Evolutionary conservation across 2,888 invertebrate species (phyloP).

Genomic region (Drosophila merina): DNA sequence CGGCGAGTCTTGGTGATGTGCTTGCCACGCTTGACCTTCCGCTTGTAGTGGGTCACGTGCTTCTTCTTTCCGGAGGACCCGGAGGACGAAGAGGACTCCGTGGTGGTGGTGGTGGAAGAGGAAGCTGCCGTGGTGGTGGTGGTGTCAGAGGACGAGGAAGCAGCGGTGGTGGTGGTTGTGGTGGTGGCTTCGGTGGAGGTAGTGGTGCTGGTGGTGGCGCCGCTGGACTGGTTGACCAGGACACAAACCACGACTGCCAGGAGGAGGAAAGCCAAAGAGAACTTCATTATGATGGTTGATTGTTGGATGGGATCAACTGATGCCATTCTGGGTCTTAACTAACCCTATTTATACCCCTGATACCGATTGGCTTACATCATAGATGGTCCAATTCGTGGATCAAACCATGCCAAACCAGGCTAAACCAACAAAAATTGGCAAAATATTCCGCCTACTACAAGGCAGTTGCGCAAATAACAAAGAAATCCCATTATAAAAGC

Average conservation of each 20-base stretch:
- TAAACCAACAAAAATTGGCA: slow-evolving; percentile 9
- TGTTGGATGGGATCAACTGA: slow-evolving; percentile 7
- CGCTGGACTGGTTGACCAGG: slow-evolving; percentile 1
- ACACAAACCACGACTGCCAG: background rate
- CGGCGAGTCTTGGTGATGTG: background rate
- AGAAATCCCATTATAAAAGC: background rate
- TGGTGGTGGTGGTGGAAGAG: slow-evolving; percentile 5
- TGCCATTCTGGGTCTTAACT: background rate
- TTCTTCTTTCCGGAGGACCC: background rate
- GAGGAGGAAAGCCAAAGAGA: background rate
- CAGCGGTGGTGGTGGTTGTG: background rate
- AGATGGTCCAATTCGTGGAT: background rate
- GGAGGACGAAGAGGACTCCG: slow-evolving; percentile 1
- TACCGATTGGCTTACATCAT: rapidly evolving
- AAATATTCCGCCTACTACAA: slow-evolving; percentile 5
- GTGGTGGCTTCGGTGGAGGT: background rate
- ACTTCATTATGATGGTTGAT: slow-evolving; percentile 4
- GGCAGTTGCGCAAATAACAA: slow-evolving; percentile 11
- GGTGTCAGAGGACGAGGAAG: background rate
- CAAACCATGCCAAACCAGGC: background rate
- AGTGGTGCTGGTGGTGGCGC: background rate
- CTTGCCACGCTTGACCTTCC: slow-evolving; percentile 6
- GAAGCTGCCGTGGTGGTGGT: background rate
- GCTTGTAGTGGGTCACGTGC: background rate
- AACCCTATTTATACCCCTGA: slow-evolving; percentile 1